These are phyloP conservation scores for Fregetta grallaria DNA, from an alignment of 2,113 vertebrate species.

Conservation along the genomic window DNA sequence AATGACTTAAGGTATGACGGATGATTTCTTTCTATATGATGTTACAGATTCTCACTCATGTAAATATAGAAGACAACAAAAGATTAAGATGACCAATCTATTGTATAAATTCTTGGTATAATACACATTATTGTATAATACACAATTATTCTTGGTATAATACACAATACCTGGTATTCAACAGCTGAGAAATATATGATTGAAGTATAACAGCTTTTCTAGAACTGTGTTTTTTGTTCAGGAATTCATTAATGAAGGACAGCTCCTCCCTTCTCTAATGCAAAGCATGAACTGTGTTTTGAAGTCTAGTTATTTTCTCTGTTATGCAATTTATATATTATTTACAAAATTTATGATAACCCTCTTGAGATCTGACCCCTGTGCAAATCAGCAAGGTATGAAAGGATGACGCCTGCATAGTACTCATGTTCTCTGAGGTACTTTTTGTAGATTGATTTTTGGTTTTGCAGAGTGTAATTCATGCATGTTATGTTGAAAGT, in stretches of 20 bases:
- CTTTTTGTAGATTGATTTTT: neutral
- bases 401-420: neutral
- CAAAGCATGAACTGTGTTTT: neutral
- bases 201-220: neutral
- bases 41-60: neutral
- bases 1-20: neutral
- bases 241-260: neutral
- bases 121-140: neutral
- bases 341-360: neutral
- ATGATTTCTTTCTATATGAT: neutral
- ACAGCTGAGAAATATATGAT: neutral
- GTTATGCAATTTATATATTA: neutral
- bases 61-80: neutral
- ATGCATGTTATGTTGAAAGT: neutral
- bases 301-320: neutral
- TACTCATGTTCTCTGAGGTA: neutral
- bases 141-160: neutral
- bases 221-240: neutral
- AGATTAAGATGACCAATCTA: neutral
- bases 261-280: neutral
- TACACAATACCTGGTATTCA: neutral
- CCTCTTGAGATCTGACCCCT: neutral
- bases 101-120: neutral
- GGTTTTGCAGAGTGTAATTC: neutral
- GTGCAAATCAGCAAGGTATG: neutral